phyloP scores from a whole-genome alignment of 2,888 invertebrate genomes.

The Allacma fusca region DNA sequence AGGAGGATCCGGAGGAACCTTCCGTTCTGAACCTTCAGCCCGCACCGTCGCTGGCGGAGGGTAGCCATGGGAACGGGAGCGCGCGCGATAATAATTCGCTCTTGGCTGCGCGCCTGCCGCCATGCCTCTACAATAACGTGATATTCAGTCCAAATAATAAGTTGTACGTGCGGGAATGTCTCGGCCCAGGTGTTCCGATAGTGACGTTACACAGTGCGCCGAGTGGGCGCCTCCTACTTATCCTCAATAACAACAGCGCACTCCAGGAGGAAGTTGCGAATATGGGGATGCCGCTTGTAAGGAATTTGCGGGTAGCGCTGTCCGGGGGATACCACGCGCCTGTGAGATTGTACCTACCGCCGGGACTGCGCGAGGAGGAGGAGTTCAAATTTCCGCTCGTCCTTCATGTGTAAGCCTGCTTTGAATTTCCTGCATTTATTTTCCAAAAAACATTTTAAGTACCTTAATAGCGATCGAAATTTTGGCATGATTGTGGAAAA shows the following conservation, averaged over 20 bases:
- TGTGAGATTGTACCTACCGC: constrained; percentile 82
- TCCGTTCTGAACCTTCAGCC: neutral
- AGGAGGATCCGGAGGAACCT: constrained; percentile 14
- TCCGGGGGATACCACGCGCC: constrained; percentile 73
- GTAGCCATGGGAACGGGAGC: neutral
- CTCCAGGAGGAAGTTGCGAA: constrained; percentile 72
- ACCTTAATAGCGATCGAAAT: no score
- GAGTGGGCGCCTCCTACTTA: constrained; percentile 49
- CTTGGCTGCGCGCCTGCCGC: constrained; percentile 41
- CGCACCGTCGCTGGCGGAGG: neutral
- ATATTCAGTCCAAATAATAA: constrained; percentile 64
- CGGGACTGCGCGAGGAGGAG: constrained; percentile 82
- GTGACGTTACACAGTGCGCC: constrained; percentile 62
- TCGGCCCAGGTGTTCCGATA: constrained; percentile 70
- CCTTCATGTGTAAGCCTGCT: constrained; percentile 75
- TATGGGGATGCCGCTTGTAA: constrained; percentile 72
- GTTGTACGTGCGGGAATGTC: constrained; percentile 77
- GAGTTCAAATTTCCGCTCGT: constrained; percentile 82
- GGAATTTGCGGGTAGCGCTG: neutral
- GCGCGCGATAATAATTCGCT: neutral
- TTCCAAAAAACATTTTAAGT: no score
- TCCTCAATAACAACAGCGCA: constrained; percentile 72
- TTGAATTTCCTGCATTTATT: no score
- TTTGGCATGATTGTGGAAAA: no score
- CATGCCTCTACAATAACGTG: constrained; percentile 59